These are phyloP conservation scores for Rhopalosiphum maidis DNA, from an alignment of 1,140 invertebrate species.

Conservation along the genomic window DNA sequence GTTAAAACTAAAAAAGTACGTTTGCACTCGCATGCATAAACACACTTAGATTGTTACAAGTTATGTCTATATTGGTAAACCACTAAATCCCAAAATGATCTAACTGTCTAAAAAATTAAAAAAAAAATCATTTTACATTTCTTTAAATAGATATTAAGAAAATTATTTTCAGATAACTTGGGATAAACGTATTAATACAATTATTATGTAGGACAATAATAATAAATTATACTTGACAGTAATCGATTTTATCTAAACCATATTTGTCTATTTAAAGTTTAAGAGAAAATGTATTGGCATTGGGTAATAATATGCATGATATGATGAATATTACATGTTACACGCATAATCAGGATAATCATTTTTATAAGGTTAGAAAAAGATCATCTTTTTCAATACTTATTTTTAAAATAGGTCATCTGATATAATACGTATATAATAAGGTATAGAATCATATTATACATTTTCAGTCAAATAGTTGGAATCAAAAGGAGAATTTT, in stretches of 20 bases:
- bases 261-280: neutral
- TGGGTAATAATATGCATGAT: neutral
- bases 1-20: neutral
- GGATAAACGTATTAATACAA: neutral
- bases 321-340: neutral
- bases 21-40: neutral
- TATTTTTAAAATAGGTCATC: neutral
- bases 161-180: neutral
- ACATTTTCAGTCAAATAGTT: neutral
- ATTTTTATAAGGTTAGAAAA: neutral
- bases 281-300: neutral
- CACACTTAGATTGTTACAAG: neutral
- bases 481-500: neutral
- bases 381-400: neutral
- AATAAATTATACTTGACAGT: neutral
- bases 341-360: neutral
- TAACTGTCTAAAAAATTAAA: neutral
- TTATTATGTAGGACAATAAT: neutral
- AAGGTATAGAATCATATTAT: neutral
- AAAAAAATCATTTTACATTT: neutral
- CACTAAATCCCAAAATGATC: neutral
- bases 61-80: neutral
- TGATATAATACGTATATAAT: neutral
- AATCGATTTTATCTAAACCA: neutral
- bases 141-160: neutral